phyloP scores from a whole-genome alignment of 1,140 invertebrate genomes.

The Elymnias hypermnestra region DNA sequence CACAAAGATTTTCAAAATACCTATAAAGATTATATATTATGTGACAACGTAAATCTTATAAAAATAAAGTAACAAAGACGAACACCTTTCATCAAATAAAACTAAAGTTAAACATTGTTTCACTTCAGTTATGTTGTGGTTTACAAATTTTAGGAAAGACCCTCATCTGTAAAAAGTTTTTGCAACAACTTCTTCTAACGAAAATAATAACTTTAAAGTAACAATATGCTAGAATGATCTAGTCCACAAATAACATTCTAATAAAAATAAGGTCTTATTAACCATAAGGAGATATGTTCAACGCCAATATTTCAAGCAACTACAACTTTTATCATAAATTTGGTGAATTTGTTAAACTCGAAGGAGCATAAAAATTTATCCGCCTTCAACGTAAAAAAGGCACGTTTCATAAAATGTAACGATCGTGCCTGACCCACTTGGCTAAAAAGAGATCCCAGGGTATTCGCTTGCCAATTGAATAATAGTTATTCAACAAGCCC shows the following conservation, averaged over 20 bases:
- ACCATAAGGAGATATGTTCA: background rate
- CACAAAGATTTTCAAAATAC: too few relatives aligned
- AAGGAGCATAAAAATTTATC: slow-evolving; percentile 7
- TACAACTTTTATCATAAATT: slow-evolving; percentile 6
- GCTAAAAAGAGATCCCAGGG: slow-evolving; percentile 7
- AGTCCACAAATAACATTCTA: background rate
- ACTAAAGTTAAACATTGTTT: too few relatives aligned
- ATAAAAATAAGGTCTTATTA: background rate
- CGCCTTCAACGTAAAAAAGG: slow-evolving; percentile 1
- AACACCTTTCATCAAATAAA: too few relatives aligned
- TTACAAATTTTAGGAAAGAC: too few relatives aligned
- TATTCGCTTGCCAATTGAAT: slow-evolving; percentile 8
- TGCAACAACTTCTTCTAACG: too few relatives aligned
- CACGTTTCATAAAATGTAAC: slow-evolving; percentile 11
- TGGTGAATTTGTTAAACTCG: slow-evolving; percentile 6
- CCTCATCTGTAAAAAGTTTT: too few relatives aligned
- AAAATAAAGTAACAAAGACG: too few relatives aligned
- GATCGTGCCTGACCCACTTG: slow-evolving; percentile 5
- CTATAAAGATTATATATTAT: too few relatives aligned
- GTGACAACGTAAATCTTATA: too few relatives aligned
- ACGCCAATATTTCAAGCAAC: slow-evolving; percentile 2
- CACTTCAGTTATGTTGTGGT: too few relatives aligned
- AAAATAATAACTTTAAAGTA: too few relatives aligned
- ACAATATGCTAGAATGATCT: too few relatives aligned
- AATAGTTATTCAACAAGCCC: slow-evolving; percentile 2